A percentile compares a stretch with the other conserved stretches of the same genome.
Conservation (phyloP, 2,888 invertebrate species). For the Cabera pusaria region DNA sequence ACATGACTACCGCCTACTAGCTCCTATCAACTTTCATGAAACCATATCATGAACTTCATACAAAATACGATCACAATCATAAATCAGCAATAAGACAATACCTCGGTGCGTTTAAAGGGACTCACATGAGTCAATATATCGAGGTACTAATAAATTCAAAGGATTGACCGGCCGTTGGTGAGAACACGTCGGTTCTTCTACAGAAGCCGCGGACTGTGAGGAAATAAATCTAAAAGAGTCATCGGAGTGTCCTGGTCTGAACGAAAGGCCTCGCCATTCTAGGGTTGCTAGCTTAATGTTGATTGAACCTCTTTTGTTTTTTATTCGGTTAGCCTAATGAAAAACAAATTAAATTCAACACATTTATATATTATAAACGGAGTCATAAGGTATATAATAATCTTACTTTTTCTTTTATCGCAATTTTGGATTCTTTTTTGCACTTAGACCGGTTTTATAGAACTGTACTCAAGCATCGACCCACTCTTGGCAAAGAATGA, state of each 20-base stretch:
- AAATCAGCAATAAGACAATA: constrained; percentile 72
- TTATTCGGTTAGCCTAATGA: too few species aligned
- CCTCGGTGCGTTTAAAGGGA: constrained; percentile 54
- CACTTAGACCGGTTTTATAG: too few species aligned
- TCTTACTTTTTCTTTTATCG: too few species aligned
- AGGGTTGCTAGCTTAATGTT: constrained; percentile 9
- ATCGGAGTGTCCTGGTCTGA: constrained; percentile 61
- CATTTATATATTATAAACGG: too few species aligned
- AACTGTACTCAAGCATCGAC: too few species aligned
- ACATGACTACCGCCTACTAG: too few species aligned
- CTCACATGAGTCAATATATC: constrained; percentile 50
- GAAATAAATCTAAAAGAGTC: constrained; percentile 72
- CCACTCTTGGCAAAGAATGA: too few species aligned
- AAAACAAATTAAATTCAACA: too few species aligned
- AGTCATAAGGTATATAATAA: too few species aligned
- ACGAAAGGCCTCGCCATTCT: constrained; percentile 20
- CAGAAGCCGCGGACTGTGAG: constrained; percentile 72
- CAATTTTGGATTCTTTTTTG: too few species aligned
- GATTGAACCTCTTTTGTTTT: too few species aligned
- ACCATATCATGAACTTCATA: constrained; percentile 4
- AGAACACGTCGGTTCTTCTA: constrained; percentile 68
- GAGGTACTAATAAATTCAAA: constrained; percentile 72
- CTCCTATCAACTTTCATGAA: constrained; percentile 2
- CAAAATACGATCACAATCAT: constrained; percentile 35
- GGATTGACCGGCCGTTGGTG: constrained; percentile 69